phyloP scores from a whole-genome alignment of 2,888 invertebrate genomes.

The Eristalinus aeneus region DNA sequence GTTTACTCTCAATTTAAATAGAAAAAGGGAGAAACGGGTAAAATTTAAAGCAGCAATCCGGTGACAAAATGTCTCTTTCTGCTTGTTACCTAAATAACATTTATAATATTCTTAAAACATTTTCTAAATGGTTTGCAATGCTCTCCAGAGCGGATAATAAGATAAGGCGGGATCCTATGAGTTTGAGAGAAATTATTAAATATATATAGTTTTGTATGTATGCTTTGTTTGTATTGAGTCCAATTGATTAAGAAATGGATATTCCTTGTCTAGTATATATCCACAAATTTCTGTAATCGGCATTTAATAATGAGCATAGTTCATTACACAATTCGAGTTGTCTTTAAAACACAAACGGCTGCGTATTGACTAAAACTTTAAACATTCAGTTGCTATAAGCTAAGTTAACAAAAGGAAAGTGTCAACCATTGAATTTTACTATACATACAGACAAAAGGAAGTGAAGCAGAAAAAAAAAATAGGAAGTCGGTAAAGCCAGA shows the following conservation, averaged over 20 bases:
- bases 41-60: slow-evolving; percentile 3
- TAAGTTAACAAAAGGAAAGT: too few relatives aligned
- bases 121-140: background rate
- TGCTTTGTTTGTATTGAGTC: background rate
- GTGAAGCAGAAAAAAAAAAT: too few relatives aligned
- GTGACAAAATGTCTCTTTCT: slow-evolving; percentile 5
- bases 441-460: too few relatives aligned
- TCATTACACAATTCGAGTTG: too few relatives aligned
- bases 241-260: slow-evolving; percentile 42
- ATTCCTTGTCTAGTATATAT: too few relatives aligned
- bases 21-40: background rate
- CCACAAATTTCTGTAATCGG: too few relatives aligned
- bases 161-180: slow-evolving; percentile 18
- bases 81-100: slow-evolving; percentile 21
- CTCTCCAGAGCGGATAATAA: slow-evolving; percentile 14
- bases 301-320: too few relatives aligned
- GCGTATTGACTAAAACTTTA: background rate
- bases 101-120: slow-evolving; percentile 9
- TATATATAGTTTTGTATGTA: too few relatives aligned
- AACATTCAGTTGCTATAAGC: too few relatives aligned
- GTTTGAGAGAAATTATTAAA: background rate
- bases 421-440: too few relatives aligned
- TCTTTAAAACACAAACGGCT: background rate
- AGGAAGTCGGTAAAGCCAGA: too few relatives aligned
- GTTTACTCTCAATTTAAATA: slow-evolving; percentile 5